Base-by-base conservation (phyloP, 2,113 vertebrate genomes). In the Podocnemis expansa region DNA sequence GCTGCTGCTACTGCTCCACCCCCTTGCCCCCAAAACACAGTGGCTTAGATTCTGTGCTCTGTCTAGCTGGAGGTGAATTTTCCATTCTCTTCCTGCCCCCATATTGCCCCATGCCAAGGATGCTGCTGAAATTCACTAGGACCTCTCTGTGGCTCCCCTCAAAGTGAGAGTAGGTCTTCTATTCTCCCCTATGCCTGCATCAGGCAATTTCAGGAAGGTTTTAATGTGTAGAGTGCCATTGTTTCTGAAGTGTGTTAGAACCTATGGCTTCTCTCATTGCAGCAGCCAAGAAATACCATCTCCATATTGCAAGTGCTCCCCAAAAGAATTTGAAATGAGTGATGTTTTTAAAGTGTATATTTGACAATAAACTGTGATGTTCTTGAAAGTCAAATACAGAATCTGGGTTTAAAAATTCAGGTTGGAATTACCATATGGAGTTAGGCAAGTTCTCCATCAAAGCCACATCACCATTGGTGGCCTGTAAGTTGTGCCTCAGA, bases 81-180 rank as follows among this genome's bases (percentile, higher is more conserved):
- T 52, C 12, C 34, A 3, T 75, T 85, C 43, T 73, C 38, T 4
- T 63, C 80, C n/a, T 84, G 24, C 19, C 82, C 13, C 6, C 4
- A 1, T 0, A 0, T 89, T 78, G 85, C 19, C 41, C 78, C 1
- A 1, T 70, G 60, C 21, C 34, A 47, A 14, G 75, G 24, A 29
- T 22, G 43, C 11, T 55, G 41, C 27, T 21, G 47, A 24, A 90
- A 55, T 47, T 45, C 0, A 0, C 73, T 1, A 10, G 84, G 45
- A 12, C 63, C 8, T 5, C 8, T 43, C 14, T 56, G 25, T 22
- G n/a, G 21, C 54, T 13, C n/a, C 13, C 63, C 70, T 52, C 52
- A 24, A 78, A 92, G 49, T 14, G 12, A 34, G 6, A 13, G 19
- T 41, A 31, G 67, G 29, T 67, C 88, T 83, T 29, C 29, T 17